These are phyloP conservation scores for Cinara cedri DNA, from an alignment of 2,888 invertebrate genomes.

Conservation along the genomic window DNA sequence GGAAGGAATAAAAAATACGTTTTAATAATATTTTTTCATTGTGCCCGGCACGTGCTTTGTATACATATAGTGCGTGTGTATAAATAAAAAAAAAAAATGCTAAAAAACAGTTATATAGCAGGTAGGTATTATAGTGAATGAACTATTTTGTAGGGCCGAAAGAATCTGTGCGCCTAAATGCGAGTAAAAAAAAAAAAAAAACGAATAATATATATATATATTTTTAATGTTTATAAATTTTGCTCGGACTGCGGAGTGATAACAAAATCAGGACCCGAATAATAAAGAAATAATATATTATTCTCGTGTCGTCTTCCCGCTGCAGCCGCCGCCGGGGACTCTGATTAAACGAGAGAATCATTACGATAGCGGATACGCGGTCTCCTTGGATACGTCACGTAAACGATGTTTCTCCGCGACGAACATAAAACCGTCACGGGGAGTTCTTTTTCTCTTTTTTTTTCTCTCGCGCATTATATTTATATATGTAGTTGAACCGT, in stretches of 20 bases:
- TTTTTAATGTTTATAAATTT: slow-evolving; percentile 37
- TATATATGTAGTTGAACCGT: too few relatives aligned
- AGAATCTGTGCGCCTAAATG: not conserved
- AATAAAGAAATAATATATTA: slow-evolving; percentile 21
- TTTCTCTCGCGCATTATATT: too few relatives aligned
- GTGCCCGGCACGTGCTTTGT: not conserved
- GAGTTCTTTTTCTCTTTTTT: not conserved
- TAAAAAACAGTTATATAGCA: too few relatives aligned
- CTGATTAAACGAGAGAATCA: slow-evolving; percentile 38
- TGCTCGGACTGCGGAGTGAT: not conserved
- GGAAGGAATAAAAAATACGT: not conserved
- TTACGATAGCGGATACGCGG: slow-evolving; percentile 13
- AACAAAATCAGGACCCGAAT: slow-evolving; percentile 30
- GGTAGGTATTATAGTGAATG: too few relatives aligned
- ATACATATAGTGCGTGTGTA: too few relatives aligned
- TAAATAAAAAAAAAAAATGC: too few relatives aligned
- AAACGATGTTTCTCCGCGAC: slow-evolving; percentile 26
- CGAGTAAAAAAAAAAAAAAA: not conserved
- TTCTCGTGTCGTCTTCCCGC: slow-evolving; percentile 13
- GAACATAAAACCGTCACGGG: slow-evolving; percentile 10
- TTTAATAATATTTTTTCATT: slow-evolving; percentile 29
- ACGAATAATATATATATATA: not conserved
- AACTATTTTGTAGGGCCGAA: not conserved
- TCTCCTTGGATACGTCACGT: slow-evolving; percentile 56
- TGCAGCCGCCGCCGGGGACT: not conserved